These are phyloP conservation scores for Cephalophus harveyi DNA, from an alignment of 2,113 vertebrate species.

Conservation along the genomic window DNA sequence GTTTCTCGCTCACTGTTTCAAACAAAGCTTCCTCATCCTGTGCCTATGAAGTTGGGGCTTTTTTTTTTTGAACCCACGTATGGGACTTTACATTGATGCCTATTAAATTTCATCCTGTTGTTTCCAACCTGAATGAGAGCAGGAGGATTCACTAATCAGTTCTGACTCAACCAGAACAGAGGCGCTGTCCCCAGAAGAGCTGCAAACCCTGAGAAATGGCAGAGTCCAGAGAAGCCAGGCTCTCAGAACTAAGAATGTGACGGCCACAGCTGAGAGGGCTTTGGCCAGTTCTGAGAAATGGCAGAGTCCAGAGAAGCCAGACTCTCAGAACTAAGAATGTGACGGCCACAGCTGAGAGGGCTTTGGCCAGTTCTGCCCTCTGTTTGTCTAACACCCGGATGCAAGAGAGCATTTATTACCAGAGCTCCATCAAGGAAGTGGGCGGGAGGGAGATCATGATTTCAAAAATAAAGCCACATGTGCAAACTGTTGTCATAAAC, in stretches of 20 bases:
- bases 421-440: not conserved
- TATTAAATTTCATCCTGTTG: constrained; percentile 65
- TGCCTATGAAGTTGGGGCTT: not conserved
- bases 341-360: not conserved
- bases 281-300: not conserved
- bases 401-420: not conserved
- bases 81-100: constrained; percentile 41
- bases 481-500: not conserved
- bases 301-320: not conserved
- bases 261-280: not conserved
- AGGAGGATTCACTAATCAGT: constrained; percentile 9
- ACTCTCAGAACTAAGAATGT: not conserved
- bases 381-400: not conserved
- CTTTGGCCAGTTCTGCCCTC: not conserved
- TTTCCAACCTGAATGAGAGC: constrained; percentile 1
- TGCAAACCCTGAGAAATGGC: not conserved
- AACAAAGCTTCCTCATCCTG: constrained; percentile 19
- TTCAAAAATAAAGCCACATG: constrained; percentile 37
- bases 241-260: not conserved
- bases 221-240: not conserved
- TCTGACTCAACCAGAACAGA: not conserved
- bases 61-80: not conserved
- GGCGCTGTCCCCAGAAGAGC: not conserved
- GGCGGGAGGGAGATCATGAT: not conserved
- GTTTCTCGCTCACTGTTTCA: not conserved